Evolutionary conservation across 2,888 invertebrate genomes (phyloP).

Genomic region (Synanthedon formicaeformis): DNA sequence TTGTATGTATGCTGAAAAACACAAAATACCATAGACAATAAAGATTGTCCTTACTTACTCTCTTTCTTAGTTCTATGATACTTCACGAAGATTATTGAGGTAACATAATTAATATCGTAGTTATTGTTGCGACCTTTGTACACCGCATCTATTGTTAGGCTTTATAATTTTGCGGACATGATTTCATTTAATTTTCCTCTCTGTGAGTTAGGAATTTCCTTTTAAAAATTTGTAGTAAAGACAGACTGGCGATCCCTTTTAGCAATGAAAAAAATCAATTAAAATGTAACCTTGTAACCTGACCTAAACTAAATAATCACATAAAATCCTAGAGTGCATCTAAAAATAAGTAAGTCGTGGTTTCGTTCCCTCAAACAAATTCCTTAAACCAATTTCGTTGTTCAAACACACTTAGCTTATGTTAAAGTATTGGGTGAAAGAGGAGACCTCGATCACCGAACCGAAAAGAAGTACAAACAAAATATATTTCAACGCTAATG

Average conservation of each 20-base stretch:
- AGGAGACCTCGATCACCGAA: not conserved
- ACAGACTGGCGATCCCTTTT: no score
- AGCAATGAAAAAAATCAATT: no score
- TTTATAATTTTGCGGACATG: not conserved
- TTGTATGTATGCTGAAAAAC: no score
- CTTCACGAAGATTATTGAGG: conserved; percentile 1
- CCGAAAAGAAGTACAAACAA: not conserved
- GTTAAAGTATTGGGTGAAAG: not conserved
- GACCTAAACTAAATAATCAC: no score
- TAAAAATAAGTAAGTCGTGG: no score
- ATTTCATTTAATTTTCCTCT: no score
- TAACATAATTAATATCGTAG: conserved; percentile 7
- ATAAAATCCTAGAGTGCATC: no score
- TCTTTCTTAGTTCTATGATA: not conserved
- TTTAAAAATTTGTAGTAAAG: no score
- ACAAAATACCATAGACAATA: no score
- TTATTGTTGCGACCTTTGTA: not conserved
- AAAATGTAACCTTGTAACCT: no score
- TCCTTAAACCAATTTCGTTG: conserved; percentile 20
- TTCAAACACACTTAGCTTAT: conserved; percentile 22
- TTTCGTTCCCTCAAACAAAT: conserved; percentile 13
- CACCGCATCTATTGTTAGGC: not conserved
- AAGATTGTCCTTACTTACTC: no score
- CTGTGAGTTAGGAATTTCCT: no score
- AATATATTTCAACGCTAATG: not conserved